A percentile compares a stretch with the other conserved stretches of the same genome.
Evolutionary conservation across 2,888 invertebrate species (phyloP).

Genomic region (Macropis europaea): DNA sequence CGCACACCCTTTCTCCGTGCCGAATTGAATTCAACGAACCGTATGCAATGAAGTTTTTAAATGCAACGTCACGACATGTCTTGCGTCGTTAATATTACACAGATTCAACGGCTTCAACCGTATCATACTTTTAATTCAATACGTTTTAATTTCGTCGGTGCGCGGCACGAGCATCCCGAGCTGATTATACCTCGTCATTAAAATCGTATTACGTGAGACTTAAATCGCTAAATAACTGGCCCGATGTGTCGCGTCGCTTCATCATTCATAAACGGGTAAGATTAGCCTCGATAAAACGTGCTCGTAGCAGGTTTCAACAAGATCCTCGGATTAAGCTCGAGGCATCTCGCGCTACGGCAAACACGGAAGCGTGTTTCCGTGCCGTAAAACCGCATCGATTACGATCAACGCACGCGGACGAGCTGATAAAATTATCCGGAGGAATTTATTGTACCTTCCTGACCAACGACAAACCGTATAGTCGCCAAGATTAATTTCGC

Average conservation of each 20-base stretch:
- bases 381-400: conserved; percentile 35
- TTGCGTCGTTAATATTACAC: too few relatives aligned
- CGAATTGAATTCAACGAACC: not conserved
- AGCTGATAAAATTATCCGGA: conserved; percentile 27
- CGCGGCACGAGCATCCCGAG: conserved; percentile 16
- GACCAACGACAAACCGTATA: conserved; percentile 12
- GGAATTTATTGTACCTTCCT: conserved; percentile 9
- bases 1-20: too few relatives aligned
- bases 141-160: not conserved
- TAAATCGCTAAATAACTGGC: conserved; percentile 25
- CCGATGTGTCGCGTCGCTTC: conserved; percentile 17
- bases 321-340: conserved; percentile 30
- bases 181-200: conserved; percentile 28
- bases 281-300: conserved; percentile 42
- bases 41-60: not conserved
- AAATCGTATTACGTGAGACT: conserved; percentile 42
- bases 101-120: too few relatives aligned
- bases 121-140: not conserved
- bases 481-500: conserved; percentile 27
- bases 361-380: conserved; percentile 12
- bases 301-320: conserved; percentile 39
- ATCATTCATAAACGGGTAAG: conserved; percentile 51
- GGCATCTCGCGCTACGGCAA: not conserved
- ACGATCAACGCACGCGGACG: conserved; percentile 11
- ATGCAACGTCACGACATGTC: not conserved